Evolutionary conservation across 2,113 vertebrate genomes (phyloP).

Genomic region (Myanophis thanlyinensis): DNA sequence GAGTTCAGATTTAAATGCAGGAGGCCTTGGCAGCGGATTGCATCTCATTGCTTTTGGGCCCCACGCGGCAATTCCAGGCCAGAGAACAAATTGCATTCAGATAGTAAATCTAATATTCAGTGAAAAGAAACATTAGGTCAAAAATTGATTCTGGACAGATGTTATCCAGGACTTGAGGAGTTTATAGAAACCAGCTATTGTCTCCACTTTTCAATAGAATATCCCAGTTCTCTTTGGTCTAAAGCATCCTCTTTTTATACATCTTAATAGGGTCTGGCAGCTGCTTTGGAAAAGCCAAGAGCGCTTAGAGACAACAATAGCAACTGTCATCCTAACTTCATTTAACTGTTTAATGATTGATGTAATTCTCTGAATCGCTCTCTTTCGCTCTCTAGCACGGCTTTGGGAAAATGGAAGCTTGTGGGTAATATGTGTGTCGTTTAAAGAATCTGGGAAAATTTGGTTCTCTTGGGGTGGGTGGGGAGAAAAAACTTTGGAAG

Average conservation of each 20-base stretch:
- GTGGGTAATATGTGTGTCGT: slow-evolving; percentile 45
- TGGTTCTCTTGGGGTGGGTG: slow-evolving; percentile 22
- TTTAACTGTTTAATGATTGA: slow-evolving; percentile 66
- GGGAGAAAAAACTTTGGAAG: slow-evolving; percentile 43
- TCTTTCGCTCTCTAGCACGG: background rate
- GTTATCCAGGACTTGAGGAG: slow-evolving; percentile 60
- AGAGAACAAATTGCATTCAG: slow-evolving; percentile 55
- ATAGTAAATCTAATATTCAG: slow-evolving; percentile 52
- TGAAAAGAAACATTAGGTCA: slow-evolving; percentile 64
- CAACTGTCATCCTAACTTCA: slow-evolving; percentile 54
- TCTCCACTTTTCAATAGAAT: slow-evolving; percentile 62
- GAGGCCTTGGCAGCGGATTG: fast-evolving
- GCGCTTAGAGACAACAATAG: slow-evolving; percentile 62
- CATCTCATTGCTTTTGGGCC: background rate
- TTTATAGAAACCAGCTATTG: slow-evolving; percentile 62
- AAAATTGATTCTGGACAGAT: slow-evolving; percentile 66
- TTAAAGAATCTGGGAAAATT: slow-evolving; percentile 58
- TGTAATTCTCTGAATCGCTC: slow-evolving; percentile 25
- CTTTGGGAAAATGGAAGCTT: slow-evolving; percentile 47
- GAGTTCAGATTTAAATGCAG: background rate
- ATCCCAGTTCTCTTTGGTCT: slow-evolving; percentile 49
- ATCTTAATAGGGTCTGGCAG: slow-evolving; percentile 69
- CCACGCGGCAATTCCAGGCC: slow-evolving; percentile 29
- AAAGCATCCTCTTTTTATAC: slow-evolving; percentile 58
- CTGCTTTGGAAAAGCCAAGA: slow-evolving; percentile 67